These are phyloP conservation scores for Gambusia affinis DNA, from an alignment of 2,113 vertebrate species.

Conservation along the genomic window DNA sequence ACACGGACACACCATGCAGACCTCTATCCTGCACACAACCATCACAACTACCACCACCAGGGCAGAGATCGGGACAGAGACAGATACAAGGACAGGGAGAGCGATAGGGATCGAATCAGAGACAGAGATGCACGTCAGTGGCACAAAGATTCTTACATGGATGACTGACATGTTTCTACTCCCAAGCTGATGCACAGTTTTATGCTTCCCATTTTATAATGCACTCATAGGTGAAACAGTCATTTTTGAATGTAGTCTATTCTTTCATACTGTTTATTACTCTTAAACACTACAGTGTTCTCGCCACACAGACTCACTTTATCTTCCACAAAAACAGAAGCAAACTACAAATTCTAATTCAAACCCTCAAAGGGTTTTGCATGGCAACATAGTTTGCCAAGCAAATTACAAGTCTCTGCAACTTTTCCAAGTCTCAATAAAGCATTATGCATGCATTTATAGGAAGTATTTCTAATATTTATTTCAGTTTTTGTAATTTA, in stretches of 20 bases:
- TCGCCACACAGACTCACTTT: neutral
- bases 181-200: conserved; percentile 35
- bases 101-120: conserved; percentile 58
- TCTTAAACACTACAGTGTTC: neutral
- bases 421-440: neutral
- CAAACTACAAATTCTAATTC: neutral
- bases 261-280: conserved; percentile 10
- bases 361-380: neutral
- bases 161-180: conserved; percentile 75
- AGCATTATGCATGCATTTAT: neutral
- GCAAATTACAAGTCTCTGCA: neutral
- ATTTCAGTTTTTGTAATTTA: neutral
- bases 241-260: conserved; percentile 15
- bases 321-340: neutral
- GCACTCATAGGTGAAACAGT: conserved; percentile 39
- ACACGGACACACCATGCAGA: conserved; percentile 48
- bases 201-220: conserved; percentile 58
- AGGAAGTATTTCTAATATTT: neutral
- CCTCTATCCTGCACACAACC: conserved; percentile 66
- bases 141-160: conserved; percentile 88
- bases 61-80: conserved; percentile 80
- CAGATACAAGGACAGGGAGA: conserved; percentile 30
- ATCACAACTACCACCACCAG: conserved; percentile 74
- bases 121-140: conserved; percentile 81
- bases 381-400: too few relatives aligned